A percentile compares a stretch with the other conserved stretches of the same genome.
Evolutionary conservation across 1,140 invertebrate genomes (phyloP).

Genomic region (Drosophila eugracilis): DNA sequence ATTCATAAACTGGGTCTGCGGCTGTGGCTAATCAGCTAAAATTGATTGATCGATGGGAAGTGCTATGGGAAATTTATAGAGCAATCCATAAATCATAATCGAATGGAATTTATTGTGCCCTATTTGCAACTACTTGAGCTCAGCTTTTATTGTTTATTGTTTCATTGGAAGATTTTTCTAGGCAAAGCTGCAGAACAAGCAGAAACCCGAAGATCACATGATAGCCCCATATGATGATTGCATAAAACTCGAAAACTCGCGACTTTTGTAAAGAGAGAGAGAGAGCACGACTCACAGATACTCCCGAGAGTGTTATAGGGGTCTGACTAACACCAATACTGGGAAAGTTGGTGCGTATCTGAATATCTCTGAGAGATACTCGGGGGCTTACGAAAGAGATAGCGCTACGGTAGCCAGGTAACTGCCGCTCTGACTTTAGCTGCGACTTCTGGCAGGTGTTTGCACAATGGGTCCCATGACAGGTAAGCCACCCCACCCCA

Average conservation of each 20-base stretch:
- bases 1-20: constrained; percentile 32
- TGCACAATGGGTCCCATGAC: constrained; percentile 61
- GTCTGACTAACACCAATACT: constrained; percentile 41
- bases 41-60: constrained; percentile 65
- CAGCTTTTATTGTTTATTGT: constrained; percentile 11
- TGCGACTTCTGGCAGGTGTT: constrained; percentile 54
- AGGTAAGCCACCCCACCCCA: constrained; percentile 19
- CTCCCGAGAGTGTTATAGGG: constrained; percentile 4
- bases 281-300: constrained; percentile 55
- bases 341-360: constrained; percentile 31
- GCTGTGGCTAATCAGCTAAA: constrained; percentile 46
- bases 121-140: constrained; percentile 18
- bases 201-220: constrained; percentile 58
- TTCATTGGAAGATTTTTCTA: constrained; percentile 25
- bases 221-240: constrained; percentile 55
- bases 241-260: constrained; percentile 75
- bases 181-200: constrained; percentile 12
- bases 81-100: constrained; percentile 71
- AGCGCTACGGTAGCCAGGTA: constrained; percentile 19
- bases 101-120: constrained; percentile 53
- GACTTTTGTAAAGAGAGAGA: constrained; percentile 54
- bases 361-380: constrained; percentile 63
- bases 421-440: constrained; percentile 46
- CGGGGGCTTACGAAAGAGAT: constrained; percentile 35
- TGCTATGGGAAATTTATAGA: constrained; percentile 52